These are phyloP conservation scores for Nyctereutes procyonoides DNA, from an alignment of 2,113 vertebrate species.

Conservation along the genomic window DNA sequence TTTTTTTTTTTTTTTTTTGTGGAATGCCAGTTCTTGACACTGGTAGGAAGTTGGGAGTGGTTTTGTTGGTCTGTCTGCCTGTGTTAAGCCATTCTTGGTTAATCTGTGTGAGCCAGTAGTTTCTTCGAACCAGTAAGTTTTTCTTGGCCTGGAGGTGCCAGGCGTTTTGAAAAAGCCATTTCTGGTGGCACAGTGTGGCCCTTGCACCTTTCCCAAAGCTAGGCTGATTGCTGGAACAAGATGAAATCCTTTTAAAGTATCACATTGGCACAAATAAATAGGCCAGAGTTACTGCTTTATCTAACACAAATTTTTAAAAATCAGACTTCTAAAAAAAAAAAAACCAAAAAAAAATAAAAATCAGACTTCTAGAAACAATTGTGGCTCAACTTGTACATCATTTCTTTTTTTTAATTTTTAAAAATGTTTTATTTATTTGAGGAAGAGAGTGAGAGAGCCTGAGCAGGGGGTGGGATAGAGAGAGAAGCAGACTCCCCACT, in stretches of 20 bases:
- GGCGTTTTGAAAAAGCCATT: not conserved
- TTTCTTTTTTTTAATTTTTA: not conserved
- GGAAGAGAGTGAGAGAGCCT: no score
- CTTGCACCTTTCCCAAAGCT: not conserved
- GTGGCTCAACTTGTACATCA: not conserved
- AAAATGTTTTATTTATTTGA: no score
- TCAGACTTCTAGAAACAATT: not conserved
- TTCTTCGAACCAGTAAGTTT: not conserved
- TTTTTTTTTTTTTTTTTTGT: not conserved
- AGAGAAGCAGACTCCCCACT: no score
- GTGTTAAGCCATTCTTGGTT: not conserved
- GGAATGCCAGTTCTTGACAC: not conserved
- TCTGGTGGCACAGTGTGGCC: not conserved
- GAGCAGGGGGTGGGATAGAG: no score
- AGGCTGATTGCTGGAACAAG: not conserved
- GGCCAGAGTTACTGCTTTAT: not conserved
- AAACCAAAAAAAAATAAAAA: no score
- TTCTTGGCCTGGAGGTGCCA: not conserved
- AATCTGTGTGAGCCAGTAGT: not conserved
- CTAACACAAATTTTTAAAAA: not conserved
- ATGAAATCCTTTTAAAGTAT: constrained; percentile 24
- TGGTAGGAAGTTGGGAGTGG: not conserved
- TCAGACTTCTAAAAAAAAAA: not conserved
- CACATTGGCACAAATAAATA: not conserved
- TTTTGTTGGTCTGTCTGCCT: not conserved